These are phyloP conservation scores for Drosophila setifemur DNA, from an alignment of 1,140 invertebrate species.

Conservation along the genomic window DNA sequence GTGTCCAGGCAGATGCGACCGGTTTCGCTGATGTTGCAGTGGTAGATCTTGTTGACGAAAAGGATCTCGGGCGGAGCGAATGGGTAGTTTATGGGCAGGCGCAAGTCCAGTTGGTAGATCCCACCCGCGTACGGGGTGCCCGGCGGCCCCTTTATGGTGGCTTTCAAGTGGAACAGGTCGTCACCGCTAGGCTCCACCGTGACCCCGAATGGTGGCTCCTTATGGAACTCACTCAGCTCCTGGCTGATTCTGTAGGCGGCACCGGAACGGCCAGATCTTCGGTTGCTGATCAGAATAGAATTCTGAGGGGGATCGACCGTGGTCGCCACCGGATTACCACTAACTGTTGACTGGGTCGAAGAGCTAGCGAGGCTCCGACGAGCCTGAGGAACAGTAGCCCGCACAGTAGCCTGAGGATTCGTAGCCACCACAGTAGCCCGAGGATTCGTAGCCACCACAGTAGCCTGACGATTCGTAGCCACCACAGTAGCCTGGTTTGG, in stretches of 20 bases:
- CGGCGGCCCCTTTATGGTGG: constrained; percentile 84
- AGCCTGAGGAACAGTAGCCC: too few relatives aligned
- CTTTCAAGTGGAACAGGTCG: constrained; percentile 19
- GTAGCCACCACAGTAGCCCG: too few relatives aligned
- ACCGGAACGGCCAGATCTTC: too few relatives aligned
- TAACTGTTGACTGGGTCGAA: too few relatives aligned
- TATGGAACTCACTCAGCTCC: not conserved
- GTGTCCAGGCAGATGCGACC: constrained; percentile 90
- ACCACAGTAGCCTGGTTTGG: too few relatives aligned
- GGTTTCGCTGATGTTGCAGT: constrained; percentile 90
- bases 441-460: too few relatives aligned
- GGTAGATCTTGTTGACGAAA: constrained; percentile 92
- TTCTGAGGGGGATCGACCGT: too few relatives aligned
- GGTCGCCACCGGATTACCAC: too few relatives aligned
- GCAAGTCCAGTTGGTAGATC: constrained; percentile 89
- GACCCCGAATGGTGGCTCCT: constrained; percentile 9
- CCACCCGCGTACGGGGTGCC: constrained; percentile 91
- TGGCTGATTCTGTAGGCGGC: not conserved
- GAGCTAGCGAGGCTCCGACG: too few relatives aligned
- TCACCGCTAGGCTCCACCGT: not conserved
- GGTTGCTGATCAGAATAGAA: too few relatives aligned
- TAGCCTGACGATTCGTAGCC: too few relatives aligned
- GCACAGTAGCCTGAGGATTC: too few relatives aligned
- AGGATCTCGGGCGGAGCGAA: constrained; percentile 91
- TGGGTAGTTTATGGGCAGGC: constrained; percentile 89